Conservation (phyloP, 1,140 invertebrate genomes). For the Drosophila parabipectinata region DNA sequence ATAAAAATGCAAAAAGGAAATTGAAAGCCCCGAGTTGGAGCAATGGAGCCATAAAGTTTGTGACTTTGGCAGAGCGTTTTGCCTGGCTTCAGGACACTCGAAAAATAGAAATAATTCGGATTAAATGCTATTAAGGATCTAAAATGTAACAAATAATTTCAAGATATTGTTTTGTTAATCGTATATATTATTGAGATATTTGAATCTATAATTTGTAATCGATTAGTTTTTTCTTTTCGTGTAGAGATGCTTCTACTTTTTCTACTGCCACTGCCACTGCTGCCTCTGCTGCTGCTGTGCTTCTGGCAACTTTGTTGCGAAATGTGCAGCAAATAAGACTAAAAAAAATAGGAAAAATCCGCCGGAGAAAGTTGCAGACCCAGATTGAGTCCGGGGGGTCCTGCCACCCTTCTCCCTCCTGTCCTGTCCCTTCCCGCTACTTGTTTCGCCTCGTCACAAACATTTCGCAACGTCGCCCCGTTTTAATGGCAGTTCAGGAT, state of each 20-base stretch:
- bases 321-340: conserved; percentile 59
- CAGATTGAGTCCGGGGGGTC: conserved; percentile 22
- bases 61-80: conserved; percentile 62
- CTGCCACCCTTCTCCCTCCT: not conserved
- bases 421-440: not conserved
- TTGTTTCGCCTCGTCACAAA: conserved; percentile 66
- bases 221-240: not conserved
- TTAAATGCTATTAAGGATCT: not conserved
- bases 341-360: conserved; percentile 13
- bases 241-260: not conserved
- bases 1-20: conserved; percentile 68
- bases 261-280: conserved; percentile 6
- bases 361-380: conserved; percentile 14
- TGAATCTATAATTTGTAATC: not conserved
- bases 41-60: conserved; percentile 57
- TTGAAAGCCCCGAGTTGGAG: conserved; percentile 57
- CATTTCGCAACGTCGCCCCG: conserved; percentile 67
- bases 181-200: too few relatives aligned
- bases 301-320: conserved; percentile 65
- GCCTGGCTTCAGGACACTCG: not conserved
- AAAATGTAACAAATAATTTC: not conserved
- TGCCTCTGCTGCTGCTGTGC: conserved; percentile 15
- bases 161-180: too few relatives aligned
- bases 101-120: not conserved
- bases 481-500: conserved; percentile 68